Evolutionary conservation across 2,113 vertebrate genomes (phyloP).

Genomic region (Megaleporinus macrocephalus): DNA sequence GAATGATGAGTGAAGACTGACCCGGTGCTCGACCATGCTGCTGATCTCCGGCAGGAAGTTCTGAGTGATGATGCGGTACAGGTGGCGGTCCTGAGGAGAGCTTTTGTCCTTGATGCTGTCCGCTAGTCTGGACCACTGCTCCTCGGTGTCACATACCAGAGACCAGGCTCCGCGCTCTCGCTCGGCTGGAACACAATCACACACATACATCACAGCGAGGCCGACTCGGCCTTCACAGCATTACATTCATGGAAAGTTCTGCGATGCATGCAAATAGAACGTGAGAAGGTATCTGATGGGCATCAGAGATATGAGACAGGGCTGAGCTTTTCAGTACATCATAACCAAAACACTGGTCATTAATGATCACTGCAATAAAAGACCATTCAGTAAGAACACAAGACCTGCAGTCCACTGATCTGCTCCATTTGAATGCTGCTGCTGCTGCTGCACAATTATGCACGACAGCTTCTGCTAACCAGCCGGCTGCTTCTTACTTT

Average conservation of each 20-base stretch:
- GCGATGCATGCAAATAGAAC: background rate
- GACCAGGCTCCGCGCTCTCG: constrained; percentile 86
- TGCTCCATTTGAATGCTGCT: too few relatives aligned
- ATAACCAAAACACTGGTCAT: too few relatives aligned
- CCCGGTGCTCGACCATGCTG: constrained; percentile 98
- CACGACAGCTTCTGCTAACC: too few relatives aligned
- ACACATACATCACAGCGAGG: background rate
- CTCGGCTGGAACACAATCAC: constrained; percentile 53
- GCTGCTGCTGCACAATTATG: too few relatives aligned
- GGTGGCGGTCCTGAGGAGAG: constrained; percentile 90
- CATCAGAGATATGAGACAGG: too few relatives aligned
- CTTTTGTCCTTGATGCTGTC: constrained; percentile 92
- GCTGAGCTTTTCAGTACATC: background rate
- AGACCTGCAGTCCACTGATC: too few relatives aligned
- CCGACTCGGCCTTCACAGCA: background rate
- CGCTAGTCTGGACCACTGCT: constrained; percentile 91
- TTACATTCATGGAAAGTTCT: background rate
- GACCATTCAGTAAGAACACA: too few relatives aligned
- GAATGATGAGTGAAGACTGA: constrained; percentile 59
- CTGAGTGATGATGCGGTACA: constrained; percentile 93
- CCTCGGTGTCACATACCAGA: constrained; percentile 92
- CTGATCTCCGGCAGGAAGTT: constrained; percentile 98
- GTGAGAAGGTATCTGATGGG: background rate
- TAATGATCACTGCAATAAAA: too few relatives aligned
- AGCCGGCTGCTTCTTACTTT: too few relatives aligned